Conservation (phyloP, 1,140 invertebrate species). For the Littorina saxatilis region DNA sequence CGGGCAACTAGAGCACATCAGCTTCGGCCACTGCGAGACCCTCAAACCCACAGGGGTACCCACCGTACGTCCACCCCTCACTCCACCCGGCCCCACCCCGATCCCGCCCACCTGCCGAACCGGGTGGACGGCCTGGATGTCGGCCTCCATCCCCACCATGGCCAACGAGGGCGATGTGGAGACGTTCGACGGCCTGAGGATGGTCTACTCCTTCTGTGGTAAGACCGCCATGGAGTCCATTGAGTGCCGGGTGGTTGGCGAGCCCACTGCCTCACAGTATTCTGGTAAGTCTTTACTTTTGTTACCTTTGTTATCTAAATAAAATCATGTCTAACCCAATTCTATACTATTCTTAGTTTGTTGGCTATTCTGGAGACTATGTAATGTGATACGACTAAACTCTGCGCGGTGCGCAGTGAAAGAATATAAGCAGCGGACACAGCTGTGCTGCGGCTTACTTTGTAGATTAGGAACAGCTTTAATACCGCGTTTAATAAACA, state of each 20-base stretch:
- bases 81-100: not conserved
- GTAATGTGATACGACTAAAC: no score
- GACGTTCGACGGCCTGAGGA: constrained; percentile 41
- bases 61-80: not conserved
- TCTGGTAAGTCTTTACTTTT: constrained; percentile 44
- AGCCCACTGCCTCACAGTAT: constrained; percentile 31
- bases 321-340: no score
- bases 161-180: constrained; percentile 59
- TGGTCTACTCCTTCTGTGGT: constrained; percentile 56
- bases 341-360: constrained; percentile 19
- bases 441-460: no score
- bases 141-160: constrained; percentile 47
- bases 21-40: constrained; percentile 39
- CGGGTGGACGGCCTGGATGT: constrained; percentile 66
- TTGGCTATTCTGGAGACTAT: no score
- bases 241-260: constrained; percentile 60
- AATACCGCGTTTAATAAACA: no score
- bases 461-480: no score
- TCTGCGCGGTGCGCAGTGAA: no score
- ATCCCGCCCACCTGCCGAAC: not conserved
- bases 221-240: constrained; percentile 62
- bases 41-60: constrained; percentile 4
- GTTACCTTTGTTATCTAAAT: no score
- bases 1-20: constrained; percentile 42
- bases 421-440: no score